A percentile compares a stretch with the other conserved stretches of the same genome.
These are phyloP conservation scores for Enteromius treurensis DNA, from an alignment of 2,797 vertebrate species.

Conservation along the genomic window DNA sequence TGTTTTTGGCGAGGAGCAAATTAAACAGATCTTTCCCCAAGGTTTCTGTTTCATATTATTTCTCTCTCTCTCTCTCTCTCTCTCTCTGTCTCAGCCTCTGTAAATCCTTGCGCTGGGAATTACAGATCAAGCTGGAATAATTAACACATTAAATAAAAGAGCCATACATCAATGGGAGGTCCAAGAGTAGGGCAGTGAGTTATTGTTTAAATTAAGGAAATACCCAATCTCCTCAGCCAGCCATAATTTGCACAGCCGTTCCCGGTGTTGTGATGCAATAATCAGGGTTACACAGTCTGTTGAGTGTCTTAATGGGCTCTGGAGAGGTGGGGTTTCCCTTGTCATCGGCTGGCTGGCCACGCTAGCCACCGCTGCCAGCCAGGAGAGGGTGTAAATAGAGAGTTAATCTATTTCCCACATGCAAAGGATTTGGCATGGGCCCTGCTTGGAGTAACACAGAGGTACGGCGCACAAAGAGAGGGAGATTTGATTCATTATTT, in stretches of 20 bases:
- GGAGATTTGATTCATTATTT: slow-evolving; percentile 49
- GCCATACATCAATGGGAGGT: slow-evolving; percentile 60
- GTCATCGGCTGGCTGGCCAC: slow-evolving; percentile 49
- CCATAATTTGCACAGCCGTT: slow-evolving; percentile 56
- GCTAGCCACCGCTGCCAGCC: slow-evolving; percentile 42
- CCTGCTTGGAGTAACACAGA: slow-evolving; percentile 19
- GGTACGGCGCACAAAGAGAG: neutral
- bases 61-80: slow-evolving; percentile 43
- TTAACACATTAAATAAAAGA: slow-evolving; percentile 68
- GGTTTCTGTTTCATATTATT: slow-evolving; percentile 43
- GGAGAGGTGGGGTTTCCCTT: slow-evolving; percentile 66
- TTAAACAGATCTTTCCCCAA: slow-evolving; percentile 44
- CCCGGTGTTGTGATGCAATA: slow-evolving; percentile 62
- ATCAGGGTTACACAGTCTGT: slow-evolving; percentile 74
- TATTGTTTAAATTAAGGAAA: slow-evolving; percentile 69
- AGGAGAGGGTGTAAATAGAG: slow-evolving; percentile 32
- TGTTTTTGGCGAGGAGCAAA: slow-evolving; percentile 35
- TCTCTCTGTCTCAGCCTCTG: slow-evolving; percentile 54
- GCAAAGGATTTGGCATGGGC: slow-evolving; percentile 36
- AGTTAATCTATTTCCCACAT: slow-evolving; percentile 49
- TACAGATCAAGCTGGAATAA: slow-evolving; percentile 63
- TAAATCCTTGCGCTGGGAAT: slow-evolving; percentile 63
- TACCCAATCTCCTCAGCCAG: slow-evolving; percentile 51
- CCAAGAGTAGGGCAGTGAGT: slow-evolving; percentile 61
- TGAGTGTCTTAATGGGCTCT: slow-evolving; percentile 74